phyloP scores from a whole-genome alignment of 2,888 invertebrate genomes.

The Nemapogon koenigi region DNA sequence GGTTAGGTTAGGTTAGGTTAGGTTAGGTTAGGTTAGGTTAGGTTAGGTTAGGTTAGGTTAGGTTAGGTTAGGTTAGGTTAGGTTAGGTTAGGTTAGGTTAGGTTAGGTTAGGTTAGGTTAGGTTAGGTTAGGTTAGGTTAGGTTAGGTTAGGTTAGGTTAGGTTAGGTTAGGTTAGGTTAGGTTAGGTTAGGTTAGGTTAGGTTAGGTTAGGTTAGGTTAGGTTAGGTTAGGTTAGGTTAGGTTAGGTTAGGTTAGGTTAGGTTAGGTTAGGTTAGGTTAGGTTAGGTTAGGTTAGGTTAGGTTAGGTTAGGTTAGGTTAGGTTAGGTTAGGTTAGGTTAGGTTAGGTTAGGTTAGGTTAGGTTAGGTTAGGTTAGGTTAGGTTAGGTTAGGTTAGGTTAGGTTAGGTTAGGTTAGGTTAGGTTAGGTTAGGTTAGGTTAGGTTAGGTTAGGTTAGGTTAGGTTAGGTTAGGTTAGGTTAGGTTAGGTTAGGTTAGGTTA shows the following conservation, averaged over 20 bases:
- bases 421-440: not conserved
- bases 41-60: conserved; percentile 8
- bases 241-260: conserved; percentile 8
- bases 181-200: conserved; percentile 8
- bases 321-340: conserved; percentile 8
- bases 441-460: not conserved
- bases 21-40: conserved; percentile 8
- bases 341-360: conserved; percentile 8
- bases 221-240: conserved; percentile 8
- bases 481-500: not conserved
- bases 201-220: conserved; percentile 8
- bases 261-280: conserved; percentile 8
- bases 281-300: conserved; percentile 8
- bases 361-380: conserved; percentile 8
- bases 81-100: conserved; percentile 8
- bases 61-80: conserved; percentile 8
- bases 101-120: conserved; percentile 8
- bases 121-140: conserved; percentile 8
- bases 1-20: conserved; percentile 8
- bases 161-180: conserved; percentile 8
- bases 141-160: conserved; percentile 8
- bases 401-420: not conserved
- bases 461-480: not conserved
- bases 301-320: conserved; percentile 8
- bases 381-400: conserved; percentile 1